These are phyloP conservation scores for Notodonta dromedarius DNA, from an alignment of 2,888 invertebrate species.

Conservation along the genomic window DNA sequence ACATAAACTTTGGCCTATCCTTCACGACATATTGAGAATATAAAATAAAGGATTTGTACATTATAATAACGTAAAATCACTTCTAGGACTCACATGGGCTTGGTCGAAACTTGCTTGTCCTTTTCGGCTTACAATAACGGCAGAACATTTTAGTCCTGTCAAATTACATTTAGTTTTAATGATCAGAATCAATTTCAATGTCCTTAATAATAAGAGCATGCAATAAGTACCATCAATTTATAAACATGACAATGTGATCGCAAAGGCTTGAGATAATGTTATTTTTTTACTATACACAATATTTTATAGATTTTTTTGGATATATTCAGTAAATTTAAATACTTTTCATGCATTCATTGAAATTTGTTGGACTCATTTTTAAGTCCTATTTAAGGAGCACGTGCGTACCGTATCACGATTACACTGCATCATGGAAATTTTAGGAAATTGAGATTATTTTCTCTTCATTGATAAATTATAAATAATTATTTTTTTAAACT, in stretches of 20 bases:
- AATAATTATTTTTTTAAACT: slow-evolving; percentile 51
- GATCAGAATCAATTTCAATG: background rate
- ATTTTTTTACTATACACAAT: background rate
- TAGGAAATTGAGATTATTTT: slow-evolving; percentile 46
- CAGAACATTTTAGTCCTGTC: background rate
- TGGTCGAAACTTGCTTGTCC: background rate
- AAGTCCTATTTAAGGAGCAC: slow-evolving; percentile 6
- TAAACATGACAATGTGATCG: background rate
- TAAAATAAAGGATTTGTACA: background rate
- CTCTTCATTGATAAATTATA: slow-evolving; percentile 43
- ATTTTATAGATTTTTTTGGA: background rate
- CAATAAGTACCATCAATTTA: slow-evolving; percentile 2
- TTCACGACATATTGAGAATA: background rate
- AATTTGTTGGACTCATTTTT: background rate
- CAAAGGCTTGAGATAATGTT: background rate
- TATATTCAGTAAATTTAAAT: background rate
- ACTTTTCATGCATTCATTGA: background rate
- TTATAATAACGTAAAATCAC: background rate
- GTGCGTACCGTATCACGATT: slow-evolving; percentile 42
- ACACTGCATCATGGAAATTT: slow-evolving; percentile 31
- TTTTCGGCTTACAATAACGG: background rate
- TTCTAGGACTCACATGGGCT: background rate
- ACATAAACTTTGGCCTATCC: slow-evolving; percentile 1
- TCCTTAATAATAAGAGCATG: background rate
- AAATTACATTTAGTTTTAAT: background rate